A percentile compares a stretch with the other conserved stretches of the same genome.
These are phyloP conservation scores for Lumbricus terrestris DNA, from an alignment of 2,888 invertebrate species.

Conservation along the genomic window DNA sequence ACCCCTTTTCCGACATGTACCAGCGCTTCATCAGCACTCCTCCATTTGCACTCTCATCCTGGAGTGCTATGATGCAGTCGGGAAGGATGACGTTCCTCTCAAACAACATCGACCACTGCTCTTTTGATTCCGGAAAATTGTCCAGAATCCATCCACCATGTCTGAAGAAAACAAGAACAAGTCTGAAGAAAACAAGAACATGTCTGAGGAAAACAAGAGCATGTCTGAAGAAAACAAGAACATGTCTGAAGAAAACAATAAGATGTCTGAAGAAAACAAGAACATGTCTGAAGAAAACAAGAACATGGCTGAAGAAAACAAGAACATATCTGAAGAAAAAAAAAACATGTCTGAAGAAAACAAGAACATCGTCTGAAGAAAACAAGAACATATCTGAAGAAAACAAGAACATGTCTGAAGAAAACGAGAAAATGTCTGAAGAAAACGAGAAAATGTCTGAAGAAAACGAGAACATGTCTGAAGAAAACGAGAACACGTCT, in stretches of 20 bases:
- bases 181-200: conserved; percentile 39
- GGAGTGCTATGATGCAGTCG: conserved; percentile 55
- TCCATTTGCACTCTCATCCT: conserved; percentile 49
- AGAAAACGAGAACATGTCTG: conserved; percentile 39
- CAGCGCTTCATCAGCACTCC: conserved; percentile 50
- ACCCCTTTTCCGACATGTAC: conserved; percentile 47
- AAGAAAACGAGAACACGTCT: conserved; percentile 39
- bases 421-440: conserved; percentile 32
- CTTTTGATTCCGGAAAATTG: conserved; percentile 56
- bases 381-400: conserved; percentile 41
- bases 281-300: conserved; percentile 39
- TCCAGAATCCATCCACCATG: conserved; percentile 58
- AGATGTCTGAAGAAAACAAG: conserved; percentile 31
- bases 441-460: conserved; percentile 31
- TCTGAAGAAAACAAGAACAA: conserved; percentile 26
- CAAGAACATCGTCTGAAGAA: no score
- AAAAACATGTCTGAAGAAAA: conserved; percentile 40
- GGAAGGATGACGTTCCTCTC: conserved; percentile 53
- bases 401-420: conserved; percentile 39
- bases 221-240: conserved; percentile 31
- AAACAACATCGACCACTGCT: conserved; percentile 55
- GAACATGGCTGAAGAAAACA: no score
- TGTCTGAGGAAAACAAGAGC: conserved; percentile 39
- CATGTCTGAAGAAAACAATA: conserved; percentile 39
- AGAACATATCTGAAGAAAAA: conserved; percentile 39